Evolutionary conservation across 2,797 vertebrate species (phyloP), one percentile per base, ranked within the genome.

Genomic region (Tarsius wallacei): DNA sequence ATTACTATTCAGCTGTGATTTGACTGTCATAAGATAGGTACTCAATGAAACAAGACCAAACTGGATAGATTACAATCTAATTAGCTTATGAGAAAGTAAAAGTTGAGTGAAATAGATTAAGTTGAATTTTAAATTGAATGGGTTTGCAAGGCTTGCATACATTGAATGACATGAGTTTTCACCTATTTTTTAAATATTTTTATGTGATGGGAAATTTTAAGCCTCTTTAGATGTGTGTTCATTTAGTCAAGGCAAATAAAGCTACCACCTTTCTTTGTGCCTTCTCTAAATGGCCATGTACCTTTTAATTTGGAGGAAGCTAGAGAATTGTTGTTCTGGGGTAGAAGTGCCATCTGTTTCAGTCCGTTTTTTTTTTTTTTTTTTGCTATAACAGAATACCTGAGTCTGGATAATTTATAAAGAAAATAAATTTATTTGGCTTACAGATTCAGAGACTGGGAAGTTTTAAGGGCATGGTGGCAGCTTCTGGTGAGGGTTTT

Each of bases 31-130:
- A 85, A 92, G 47, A 93, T 71, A 86, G 68, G 55, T 8, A 92
- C 13, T 33, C 64, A 86, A 15, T 86, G 47, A 95, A 91, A 97
- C 36, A 93, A 94, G 76, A 71, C 13, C 90, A 85, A 42, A 90
- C 80, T 36, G 81, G 61, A 78, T 47, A 92, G 53, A 83, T 12
- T 70, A 22, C 15, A 33, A 84, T 55, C 87, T 68, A 80, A 88
- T 78, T 82, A 73, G 7, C 22, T 83, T 74, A 93, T 61, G 51
- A 61, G 51, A 89, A 91, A 81, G 15, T 81, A 42, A 36, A 96
- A 84, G 22, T 77, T 94, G 53, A 82, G 11, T 31, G 87, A 97
- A 87, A 83, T 7, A 68, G 28, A 7, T 55, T 42, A 63, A 28
- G 33, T 10, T 86, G 42, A 70, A 61, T 89, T 88, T 96, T 66